These are phyloP conservation scores for Microtus montanus DNA, from an alignment of 2,113 vertebrate genomes.

Conservation along the genomic window DNA sequence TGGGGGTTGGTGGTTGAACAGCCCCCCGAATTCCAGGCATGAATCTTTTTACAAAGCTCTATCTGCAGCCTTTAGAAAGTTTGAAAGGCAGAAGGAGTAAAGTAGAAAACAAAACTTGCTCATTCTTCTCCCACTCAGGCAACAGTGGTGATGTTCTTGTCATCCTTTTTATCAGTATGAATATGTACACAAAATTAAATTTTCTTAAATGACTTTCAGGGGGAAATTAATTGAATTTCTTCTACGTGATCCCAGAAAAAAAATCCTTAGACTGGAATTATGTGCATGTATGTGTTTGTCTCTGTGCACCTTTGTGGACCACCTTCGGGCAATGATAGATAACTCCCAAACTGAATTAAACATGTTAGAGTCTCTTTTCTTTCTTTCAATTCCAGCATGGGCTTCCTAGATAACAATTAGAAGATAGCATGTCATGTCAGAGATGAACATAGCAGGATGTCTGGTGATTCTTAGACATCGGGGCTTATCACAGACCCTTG, in stretches of 20 bases:
- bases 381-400: neutral
- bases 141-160: neutral
- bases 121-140: neutral
- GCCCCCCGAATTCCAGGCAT: neutral
- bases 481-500: neutral
- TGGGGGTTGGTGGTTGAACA: neutral
- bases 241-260: neutral
- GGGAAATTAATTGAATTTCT: slow-evolving; percentile 17
- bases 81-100: neutral
- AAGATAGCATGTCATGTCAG: neutral
- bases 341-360: neutral
- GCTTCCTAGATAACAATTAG: neutral
- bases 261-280: neutral
- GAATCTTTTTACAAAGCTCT: neutral
- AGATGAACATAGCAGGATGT: neutral
- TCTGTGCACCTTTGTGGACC: neutral
- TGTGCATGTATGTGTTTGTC: neutral
- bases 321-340: neutral
- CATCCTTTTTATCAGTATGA: neutral
- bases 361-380: neutral
- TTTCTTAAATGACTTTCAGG: slow-evolving; percentile 9
- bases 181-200: slow-evolving; percentile 1
- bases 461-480: neutral
- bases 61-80: neutral
- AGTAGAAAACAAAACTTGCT: slow-evolving; percentile 11